These are phyloP conservation scores for Zeugodacus cucurbitae DNA, from an alignment of 1,140 invertebrate species.

Conservation along the genomic window DNA sequence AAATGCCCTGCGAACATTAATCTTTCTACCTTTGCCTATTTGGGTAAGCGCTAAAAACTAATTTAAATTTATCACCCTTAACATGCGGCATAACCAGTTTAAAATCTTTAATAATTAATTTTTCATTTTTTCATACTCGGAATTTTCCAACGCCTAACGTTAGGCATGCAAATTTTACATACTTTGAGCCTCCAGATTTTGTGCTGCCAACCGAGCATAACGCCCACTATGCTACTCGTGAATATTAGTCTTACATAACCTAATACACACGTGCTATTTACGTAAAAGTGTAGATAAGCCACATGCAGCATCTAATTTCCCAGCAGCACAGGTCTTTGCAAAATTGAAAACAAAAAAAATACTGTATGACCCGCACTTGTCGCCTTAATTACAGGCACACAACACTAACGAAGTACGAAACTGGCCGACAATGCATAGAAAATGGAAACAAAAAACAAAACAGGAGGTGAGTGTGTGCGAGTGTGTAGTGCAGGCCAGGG, in stretches of 20 bases:
- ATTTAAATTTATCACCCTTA: no score
- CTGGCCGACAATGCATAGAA: not conserved
- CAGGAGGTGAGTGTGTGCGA: not conserved
- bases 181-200: not conserved
- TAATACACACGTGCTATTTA: no score
- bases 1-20: no score
- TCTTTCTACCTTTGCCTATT: no score
- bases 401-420: not conserved
- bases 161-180: no score
- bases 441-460: not conserved
- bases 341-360: not conserved
- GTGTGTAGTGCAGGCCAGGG: not conserved
- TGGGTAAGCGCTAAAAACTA: no score
- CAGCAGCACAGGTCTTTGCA: not conserved
- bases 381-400: constrained; percentile 11
- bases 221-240: not conserved
- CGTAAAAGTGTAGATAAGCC: no score
- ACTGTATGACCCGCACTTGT: not conserved
- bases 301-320: no score
- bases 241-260: not conserved
- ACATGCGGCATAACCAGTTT: no score
- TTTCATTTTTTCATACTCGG: no score
- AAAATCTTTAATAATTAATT: no score
- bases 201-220: not conserved
- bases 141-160: not conserved